Evolutionary conservation across 2,797 vertebrate species (phyloP).

Genomic region (Podarcis siculus): DNA sequence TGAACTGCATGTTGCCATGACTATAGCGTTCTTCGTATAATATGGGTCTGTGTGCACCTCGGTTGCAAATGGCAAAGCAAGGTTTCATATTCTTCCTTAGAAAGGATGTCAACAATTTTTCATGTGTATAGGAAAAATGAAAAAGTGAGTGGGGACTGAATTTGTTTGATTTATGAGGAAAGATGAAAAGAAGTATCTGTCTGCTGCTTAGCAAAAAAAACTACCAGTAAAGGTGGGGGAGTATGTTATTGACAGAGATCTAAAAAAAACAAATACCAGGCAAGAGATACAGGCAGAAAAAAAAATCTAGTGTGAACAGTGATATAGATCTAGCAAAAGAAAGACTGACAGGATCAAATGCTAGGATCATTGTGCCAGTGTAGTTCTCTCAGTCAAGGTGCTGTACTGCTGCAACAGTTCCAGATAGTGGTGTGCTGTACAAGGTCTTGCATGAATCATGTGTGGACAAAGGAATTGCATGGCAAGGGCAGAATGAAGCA

Average conservation of each 20-base stretch:
- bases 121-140: neutral
- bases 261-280: neutral
- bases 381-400: neutral
- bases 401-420: neutral
- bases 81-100: neutral
- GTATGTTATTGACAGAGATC: constrained; percentile 13
- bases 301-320: neutral
- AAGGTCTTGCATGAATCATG: neutral
- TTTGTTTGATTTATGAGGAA: constrained; percentile 36
- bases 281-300: neutral
- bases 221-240: neutral
- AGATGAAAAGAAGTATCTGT: constrained; percentile 14
- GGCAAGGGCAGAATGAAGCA: too few relatives aligned
- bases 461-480: neutral
- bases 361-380: neutral
- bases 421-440: neutral
- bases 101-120: constrained; percentile 23
- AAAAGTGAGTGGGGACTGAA: neutral
- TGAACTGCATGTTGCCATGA: neutral
- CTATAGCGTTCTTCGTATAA: constrained; percentile 22
- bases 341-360: neutral
- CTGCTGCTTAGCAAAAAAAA: constrained; percentile 12
- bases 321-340: constrained; percentile 15
- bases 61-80: constrained; percentile 23
- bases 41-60: neutral